These are phyloP conservation scores for Prosapia bicincta DNA, from an alignment of 2,888 invertebrate genomes.

Conservation along the genomic window DNA sequence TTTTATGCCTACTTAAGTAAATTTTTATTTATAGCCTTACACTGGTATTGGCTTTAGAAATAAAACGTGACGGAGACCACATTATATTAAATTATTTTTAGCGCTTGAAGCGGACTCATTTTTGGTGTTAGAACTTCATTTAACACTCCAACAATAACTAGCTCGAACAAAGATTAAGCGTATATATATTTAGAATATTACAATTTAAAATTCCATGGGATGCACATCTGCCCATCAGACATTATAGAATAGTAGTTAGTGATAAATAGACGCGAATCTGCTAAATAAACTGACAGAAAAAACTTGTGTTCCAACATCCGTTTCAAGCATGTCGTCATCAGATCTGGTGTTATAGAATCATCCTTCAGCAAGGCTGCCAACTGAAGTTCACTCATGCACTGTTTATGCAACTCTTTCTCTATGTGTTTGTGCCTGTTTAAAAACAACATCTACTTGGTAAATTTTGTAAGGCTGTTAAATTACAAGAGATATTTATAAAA, in stretches of 20 bases:
- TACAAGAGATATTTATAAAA: no score
- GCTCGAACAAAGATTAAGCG: no score
- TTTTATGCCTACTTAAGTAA: no score
- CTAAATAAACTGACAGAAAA: constrained; percentile 51
- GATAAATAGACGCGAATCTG: constrained; percentile 70
- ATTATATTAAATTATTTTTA: no score
- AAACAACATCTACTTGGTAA: no score
- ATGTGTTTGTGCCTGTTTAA: constrained; percentile 69
- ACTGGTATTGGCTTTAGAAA: no score
- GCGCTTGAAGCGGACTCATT: no score
- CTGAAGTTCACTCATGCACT: constrained; percentile 63
- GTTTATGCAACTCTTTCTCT: constrained; percentile 67
- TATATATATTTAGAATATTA: constrained; percentile 2
- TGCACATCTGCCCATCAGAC: constrained; percentile 85
- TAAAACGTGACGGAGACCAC: no score
- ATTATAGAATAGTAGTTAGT: constrained; percentile 90
- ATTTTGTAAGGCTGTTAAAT: no score
- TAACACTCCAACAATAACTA: no score
- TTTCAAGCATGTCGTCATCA: constrained; percentile 84
- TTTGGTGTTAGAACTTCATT: no score
- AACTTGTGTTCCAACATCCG: constrained; percentile 57
- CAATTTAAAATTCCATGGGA: constrained; percentile 85
- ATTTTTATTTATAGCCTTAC: no score
- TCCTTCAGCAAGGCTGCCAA: constrained; percentile 78
- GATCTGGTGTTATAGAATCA: constrained; percentile 83